These are phyloP conservation scores for Cheumatopsyche charites DNA, from an alignment of 1,140 invertebrate species.

Conservation along the genomic window DNA sequence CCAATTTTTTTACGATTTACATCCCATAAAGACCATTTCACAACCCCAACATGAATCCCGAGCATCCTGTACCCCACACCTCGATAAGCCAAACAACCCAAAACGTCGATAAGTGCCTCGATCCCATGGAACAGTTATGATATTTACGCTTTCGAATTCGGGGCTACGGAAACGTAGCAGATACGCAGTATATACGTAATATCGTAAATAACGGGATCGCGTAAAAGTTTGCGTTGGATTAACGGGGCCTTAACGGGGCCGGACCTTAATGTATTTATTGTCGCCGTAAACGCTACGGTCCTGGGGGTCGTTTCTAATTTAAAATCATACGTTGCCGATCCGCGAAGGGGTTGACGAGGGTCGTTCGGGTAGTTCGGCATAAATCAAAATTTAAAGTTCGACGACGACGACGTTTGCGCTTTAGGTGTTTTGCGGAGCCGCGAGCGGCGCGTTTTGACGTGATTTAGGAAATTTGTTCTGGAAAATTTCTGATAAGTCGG, in stretches of 20 bases:
- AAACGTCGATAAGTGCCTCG: too few species aligned
- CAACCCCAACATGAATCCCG: too few species aligned
- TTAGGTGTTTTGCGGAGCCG: too few species aligned
- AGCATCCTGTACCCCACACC: too few species aligned
- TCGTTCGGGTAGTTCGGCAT: not conserved
- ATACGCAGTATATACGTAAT: too few species aligned
- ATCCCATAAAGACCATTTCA: too few species aligned
- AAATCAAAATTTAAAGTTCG: slow-evolving; percentile 8
- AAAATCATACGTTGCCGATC: slow-evolving; percentile 15
- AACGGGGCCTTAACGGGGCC: slow-evolving; percentile 6
- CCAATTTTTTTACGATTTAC: too few species aligned
- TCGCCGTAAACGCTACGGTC: not conserved
- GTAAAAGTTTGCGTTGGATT: slow-evolving; percentile 21
- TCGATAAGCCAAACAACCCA: too few species aligned
- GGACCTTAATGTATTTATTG: not conserved
- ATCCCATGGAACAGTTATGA: too few species aligned
- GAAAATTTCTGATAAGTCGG: too few species aligned
- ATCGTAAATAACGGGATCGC: slow-evolving; percentile 23
- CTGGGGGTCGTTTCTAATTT: slow-evolving; percentile 5
- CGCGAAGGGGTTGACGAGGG: not conserved
- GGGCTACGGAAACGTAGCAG: not conserved
- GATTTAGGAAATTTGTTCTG: too few species aligned
- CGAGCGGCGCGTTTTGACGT: too few species aligned
- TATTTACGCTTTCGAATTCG: not conserved
- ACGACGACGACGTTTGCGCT: slow-evolving; percentile 1